phyloP scores from a whole-genome alignment of 2,888 invertebrate genomes.

The Seira sanloemensis region DNA sequence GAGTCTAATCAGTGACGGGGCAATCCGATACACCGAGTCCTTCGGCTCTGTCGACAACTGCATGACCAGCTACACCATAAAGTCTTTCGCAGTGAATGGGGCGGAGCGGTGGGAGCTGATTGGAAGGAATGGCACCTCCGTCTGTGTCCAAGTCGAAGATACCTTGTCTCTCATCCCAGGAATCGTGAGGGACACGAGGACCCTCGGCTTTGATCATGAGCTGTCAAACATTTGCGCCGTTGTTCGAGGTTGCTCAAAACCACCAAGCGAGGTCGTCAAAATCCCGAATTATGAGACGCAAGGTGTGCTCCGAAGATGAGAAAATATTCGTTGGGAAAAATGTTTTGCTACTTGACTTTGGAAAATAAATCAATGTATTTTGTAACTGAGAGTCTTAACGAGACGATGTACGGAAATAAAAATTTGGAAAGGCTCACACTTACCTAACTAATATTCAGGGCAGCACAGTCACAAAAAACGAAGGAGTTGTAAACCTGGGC shows the following conservation, averaged over 20 bases:
- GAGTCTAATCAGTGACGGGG: background rate
- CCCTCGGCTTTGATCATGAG: slow-evolving; percentile 5
- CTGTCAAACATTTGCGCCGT: slow-evolving; percentile 10
- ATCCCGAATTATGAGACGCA: slow-evolving; percentile 20
- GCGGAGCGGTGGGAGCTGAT: slow-evolving; percentile 22
- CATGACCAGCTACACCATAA: background rate
- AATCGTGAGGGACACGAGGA: slow-evolving; percentile 12
- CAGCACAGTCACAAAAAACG: too few relatives aligned
- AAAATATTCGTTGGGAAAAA: too few relatives aligned
- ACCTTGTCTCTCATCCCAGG: slow-evolving; percentile 14
- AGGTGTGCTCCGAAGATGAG: slow-evolving; percentile 20
- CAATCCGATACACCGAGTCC: background rate
- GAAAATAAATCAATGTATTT: too few relatives aligned
- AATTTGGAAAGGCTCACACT: too few relatives aligned
- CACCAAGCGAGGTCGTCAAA: background rate
- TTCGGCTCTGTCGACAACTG: background rate
- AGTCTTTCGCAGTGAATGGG: slow-evolving; percentile 7
- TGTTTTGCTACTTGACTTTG: too few relatives aligned
- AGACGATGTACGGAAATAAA: too few relatives aligned
- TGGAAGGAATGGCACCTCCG: slow-evolving; percentile 19
- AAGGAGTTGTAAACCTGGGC: too few relatives aligned
- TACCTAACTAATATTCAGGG: too few relatives aligned
- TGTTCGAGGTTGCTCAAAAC: slow-evolving; percentile 22
- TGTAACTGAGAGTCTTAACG: too few relatives aligned
- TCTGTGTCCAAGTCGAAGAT: slow-evolving; percentile 22